Evolutionary conservation across 1,140 invertebrate genomes (phyloP).

Genomic region (Drosophila murphyi): DNA sequence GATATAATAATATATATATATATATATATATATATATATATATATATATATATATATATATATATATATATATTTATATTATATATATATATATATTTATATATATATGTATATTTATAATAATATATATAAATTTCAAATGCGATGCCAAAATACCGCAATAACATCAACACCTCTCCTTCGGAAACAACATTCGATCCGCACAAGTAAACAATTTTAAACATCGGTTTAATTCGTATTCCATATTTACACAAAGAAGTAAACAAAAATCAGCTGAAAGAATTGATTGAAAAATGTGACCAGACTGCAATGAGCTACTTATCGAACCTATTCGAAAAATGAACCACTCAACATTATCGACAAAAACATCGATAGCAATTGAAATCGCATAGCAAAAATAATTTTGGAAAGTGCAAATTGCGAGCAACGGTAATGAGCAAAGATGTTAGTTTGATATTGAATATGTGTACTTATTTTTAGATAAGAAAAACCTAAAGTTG

Average conservation of each 20-base stretch:
- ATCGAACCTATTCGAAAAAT: slow-evolving; percentile 16
- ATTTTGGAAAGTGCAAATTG: slow-evolving; percentile 47
- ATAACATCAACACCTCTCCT: not conserved
- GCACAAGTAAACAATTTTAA: no score
- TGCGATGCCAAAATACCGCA: no score
- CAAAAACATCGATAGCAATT: slow-evolving; percentile 24
- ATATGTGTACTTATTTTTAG: slow-evolving; percentile 14
- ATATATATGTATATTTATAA: no score
- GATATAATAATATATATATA: no score
- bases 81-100: no score
- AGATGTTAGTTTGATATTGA: slow-evolving; percentile 15
- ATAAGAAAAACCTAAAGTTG: not conserved
- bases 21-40: no score
- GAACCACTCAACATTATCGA: not conserved
- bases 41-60: no score
- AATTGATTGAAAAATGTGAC: slow-evolving; percentile 1
- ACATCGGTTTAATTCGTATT: no score
- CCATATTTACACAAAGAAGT: slow-evolving; percentile 31
- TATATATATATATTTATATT: no score
- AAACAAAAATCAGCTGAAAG: slow-evolving; percentile 42
- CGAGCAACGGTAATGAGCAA: slow-evolving; percentile 43
- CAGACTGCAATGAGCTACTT: slow-evolving; percentile 22
- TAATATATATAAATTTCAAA: no score
- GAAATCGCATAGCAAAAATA: slow-evolving; percentile 37
- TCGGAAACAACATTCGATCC: not conserved